A percentile compares a stretch with the other conserved stretches of the same genome.
Conservation (phyloP, 2,113 vertebrate species). For the Aleadryas rufinucha region DNA sequence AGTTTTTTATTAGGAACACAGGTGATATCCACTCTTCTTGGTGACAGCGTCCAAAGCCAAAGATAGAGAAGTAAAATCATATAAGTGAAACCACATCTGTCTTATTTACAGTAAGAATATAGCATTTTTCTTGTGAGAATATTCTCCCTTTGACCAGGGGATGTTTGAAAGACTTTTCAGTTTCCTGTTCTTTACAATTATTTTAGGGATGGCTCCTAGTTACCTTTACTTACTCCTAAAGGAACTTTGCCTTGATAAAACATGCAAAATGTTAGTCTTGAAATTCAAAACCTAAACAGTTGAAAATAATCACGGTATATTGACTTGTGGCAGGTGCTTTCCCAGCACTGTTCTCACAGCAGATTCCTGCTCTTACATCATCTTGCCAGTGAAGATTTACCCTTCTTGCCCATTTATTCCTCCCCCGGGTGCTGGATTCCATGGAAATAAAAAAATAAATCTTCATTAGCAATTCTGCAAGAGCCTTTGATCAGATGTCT, state of each 20-base stretch:
- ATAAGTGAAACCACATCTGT: neutral
- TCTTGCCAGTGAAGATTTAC: neutral
- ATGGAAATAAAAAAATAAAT: conserved; percentile 20
- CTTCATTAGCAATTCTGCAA: conserved; percentile 47
- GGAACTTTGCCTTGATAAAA: neutral
- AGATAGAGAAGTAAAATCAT: neutral
- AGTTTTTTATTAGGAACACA: neutral
- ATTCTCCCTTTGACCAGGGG: neutral
- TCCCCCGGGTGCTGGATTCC: conserved; percentile 18
- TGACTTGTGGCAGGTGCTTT: neutral
- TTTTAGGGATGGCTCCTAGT: neutral
- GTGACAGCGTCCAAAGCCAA: neutral
- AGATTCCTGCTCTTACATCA: neutral
- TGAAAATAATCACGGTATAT: neutral
- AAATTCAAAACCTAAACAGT: neutral
- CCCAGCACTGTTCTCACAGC: neutral
- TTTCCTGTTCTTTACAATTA: neutral
- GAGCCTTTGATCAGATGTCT: conserved; percentile 52
- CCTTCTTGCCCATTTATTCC: neutral
- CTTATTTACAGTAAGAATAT: neutral
- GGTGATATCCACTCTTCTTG: neutral
- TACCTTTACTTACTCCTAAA: neutral
- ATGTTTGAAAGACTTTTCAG: neutral
- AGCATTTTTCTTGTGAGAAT: neutral
- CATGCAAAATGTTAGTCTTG: neutral